Conservation (phyloP, 2,888 invertebrate genomes). For the Cryptus armator region DNA sequence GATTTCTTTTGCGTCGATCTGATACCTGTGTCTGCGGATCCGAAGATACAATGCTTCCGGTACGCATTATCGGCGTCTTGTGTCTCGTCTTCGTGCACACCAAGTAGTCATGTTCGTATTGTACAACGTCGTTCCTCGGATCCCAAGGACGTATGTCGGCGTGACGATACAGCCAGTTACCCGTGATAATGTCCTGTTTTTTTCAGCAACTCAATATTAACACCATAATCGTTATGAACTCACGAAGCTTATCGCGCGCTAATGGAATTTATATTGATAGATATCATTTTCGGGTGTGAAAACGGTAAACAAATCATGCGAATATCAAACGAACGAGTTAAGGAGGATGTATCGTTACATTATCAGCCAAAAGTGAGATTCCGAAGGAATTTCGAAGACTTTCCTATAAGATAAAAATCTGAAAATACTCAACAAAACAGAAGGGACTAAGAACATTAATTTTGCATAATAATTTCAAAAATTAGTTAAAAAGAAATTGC, state of each 20-base stretch:
- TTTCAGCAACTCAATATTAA: conserved; percentile 42
- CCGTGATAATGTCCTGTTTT: conserved; percentile 85
- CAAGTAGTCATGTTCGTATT: conserved; percentile 93
- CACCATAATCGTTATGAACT: not conserved
- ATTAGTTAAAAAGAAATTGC: too few relatives aligned
- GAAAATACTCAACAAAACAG: too few relatives aligned
- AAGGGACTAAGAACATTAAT: too few relatives aligned
- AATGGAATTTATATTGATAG: not conserved
- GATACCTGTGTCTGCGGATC: conserved; percentile 86
- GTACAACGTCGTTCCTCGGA: conserved; percentile 93
- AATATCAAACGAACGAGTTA: not conserved
- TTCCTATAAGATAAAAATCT: too few relatives aligned
- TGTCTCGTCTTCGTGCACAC: conserved; percentile 92
- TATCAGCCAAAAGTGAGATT: too few relatives aligned
- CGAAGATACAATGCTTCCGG: conserved; percentile 90
- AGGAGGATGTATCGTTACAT: too few relatives aligned
- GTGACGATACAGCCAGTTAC: conserved; percentile 91
- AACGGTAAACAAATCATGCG: not conserved
- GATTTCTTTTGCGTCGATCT: conserved; percentile 59
- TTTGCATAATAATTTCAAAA: too few relatives aligned
- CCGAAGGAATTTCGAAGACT: too few relatives aligned
- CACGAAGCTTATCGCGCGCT: not conserved
- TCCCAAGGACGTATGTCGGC: conserved; percentile 96
- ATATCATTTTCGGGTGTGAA: not conserved
- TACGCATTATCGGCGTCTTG: conserved; percentile 91